Percentiles rank a stretch among this genome's conserved stretches.
Evolutionary conservation across 2,113 vertebrate genomes (phyloP).

Genomic region (Synodontis membranacea): DNA sequence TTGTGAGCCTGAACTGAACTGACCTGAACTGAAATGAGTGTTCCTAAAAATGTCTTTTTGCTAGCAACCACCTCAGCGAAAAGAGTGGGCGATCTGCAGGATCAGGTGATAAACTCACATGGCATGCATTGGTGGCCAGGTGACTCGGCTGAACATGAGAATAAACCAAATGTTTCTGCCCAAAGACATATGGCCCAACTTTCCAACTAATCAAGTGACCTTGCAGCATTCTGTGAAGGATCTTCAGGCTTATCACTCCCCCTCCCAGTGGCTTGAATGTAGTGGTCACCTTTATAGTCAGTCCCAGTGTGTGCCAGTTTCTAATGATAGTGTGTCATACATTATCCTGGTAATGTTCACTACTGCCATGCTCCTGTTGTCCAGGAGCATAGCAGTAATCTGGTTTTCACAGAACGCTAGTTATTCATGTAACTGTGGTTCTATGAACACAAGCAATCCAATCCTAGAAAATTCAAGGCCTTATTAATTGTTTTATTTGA

Average conservation of each 20-base stretch:
- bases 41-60: neutral
- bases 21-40: neutral
- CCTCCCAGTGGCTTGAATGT: neutral
- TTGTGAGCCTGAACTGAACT: neutral
- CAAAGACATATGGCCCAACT: neutral
- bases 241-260: neutral
- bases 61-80: neutral
- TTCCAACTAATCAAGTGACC: neutral
- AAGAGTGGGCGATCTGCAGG: neutral
- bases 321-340: neutral
- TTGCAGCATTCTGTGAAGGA: neutral
- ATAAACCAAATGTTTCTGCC: neutral
- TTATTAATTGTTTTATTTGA: too few relatives aligned
- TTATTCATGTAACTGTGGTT: neutral
- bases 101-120: neutral
- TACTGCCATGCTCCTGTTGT: too few relatives aligned
- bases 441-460: neutral
- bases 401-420: neutral
- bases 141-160: too few relatives aligned
- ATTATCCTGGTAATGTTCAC: constrained; percentile 1
- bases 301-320: neutral
- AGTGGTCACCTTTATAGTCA: neutral
- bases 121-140: neutral
- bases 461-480: too few relatives aligned
- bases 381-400: neutral